phyloP scores from a whole-genome alignment of 2,113 vertebrate genomes.

The Phalacrocorax aristotelis region DNA sequence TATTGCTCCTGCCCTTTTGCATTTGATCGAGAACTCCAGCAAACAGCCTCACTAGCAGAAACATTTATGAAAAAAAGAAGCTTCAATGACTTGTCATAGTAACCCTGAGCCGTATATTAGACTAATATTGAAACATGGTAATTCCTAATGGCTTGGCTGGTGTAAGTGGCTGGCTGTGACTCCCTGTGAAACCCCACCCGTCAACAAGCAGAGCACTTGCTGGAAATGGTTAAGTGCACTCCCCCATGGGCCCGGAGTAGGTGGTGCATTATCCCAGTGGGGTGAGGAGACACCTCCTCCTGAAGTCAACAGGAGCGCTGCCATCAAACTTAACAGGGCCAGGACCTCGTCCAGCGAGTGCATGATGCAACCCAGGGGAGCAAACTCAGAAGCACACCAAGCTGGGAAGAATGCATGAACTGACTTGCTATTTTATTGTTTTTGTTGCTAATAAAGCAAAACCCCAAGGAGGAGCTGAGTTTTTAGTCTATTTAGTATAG shows the following conservation, averaged over 20 bases:
- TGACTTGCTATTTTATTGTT: background rate
- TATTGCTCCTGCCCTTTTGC: background rate
- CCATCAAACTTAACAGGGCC: background rate
- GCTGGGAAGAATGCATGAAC: background rate
- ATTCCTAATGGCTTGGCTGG: background rate
- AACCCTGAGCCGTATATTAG: background rate
- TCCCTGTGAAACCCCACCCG: background rate
- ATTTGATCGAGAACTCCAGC: background rate
- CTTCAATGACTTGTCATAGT: background rate
- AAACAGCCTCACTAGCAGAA: background rate
- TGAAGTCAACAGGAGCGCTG: background rate
- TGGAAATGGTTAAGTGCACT: background rate
- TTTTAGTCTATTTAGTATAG: background rate
- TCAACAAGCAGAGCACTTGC: background rate
- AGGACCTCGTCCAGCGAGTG: rapidly evolving
- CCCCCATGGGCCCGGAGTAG: background rate
- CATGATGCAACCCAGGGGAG: background rate
- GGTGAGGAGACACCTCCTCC: background rate
- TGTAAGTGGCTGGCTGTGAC: background rate
- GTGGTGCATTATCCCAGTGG: background rate
- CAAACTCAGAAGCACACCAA: background rate
- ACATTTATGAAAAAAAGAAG: background rate
- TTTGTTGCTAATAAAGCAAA: constrained; percentile 32
- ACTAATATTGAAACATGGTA: rapidly evolving
- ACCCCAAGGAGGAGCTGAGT: background rate